A percentile compares a stretch with the other conserved stretches of the same genome.
Conservation (phyloP, 2,888 invertebrate genomes). For the Cerastis rubricosa region DNA sequence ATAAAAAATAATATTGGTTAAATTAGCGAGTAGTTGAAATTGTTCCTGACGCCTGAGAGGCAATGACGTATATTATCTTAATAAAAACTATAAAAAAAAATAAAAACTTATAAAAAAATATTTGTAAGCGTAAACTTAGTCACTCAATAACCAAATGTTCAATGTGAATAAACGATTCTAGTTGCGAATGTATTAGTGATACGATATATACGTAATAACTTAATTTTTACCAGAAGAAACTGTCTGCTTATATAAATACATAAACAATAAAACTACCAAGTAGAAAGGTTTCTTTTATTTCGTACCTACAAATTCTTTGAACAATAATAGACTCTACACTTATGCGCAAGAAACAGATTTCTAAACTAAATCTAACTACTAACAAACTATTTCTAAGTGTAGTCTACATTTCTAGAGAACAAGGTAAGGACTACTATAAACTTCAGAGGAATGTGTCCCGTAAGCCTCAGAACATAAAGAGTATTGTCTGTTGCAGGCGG, state of each 20-base stretch:
- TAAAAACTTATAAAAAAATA: slow-evolving; percentile 67
- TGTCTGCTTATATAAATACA: slow-evolving; percentile 90
- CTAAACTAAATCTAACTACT: slow-evolving; percentile 33
- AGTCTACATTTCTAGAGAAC: slow-evolving; percentile 33
- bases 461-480: slow-evolving; percentile 24
- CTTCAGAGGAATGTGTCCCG: slow-evolving; percentile 20
- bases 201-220: slow-evolving; percentile 90
- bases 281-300: slow-evolving; percentile 77
- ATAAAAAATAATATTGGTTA: slow-evolving; percentile 84
- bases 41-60: slow-evolving; percentile 91
- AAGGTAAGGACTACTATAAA: slow-evolving; percentile 65
- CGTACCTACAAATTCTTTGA: slow-evolving; percentile 23
- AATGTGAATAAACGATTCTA: slow-evolving; percentile 90
- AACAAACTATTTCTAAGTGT: slow-evolving; percentile 58
- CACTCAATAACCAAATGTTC: slow-evolving; percentile 90
- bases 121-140: slow-evolving; percentile 87
- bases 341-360: background rate
- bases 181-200: slow-evolving; percentile 90
- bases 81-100: slow-evolving; percentile 81
- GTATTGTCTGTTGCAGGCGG: slow-evolving; percentile 83
- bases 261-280: slow-evolving; percentile 90
- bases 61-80: slow-evolving; percentile 86
- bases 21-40: slow-evolving; percentile 89
- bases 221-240: slow-evolving; percentile 89
- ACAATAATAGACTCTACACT: slow-evolving; percentile 18